phyloP scores from a whole-genome alignment of 2,888 invertebrate species.

The Oligia strigilis region DNA sequence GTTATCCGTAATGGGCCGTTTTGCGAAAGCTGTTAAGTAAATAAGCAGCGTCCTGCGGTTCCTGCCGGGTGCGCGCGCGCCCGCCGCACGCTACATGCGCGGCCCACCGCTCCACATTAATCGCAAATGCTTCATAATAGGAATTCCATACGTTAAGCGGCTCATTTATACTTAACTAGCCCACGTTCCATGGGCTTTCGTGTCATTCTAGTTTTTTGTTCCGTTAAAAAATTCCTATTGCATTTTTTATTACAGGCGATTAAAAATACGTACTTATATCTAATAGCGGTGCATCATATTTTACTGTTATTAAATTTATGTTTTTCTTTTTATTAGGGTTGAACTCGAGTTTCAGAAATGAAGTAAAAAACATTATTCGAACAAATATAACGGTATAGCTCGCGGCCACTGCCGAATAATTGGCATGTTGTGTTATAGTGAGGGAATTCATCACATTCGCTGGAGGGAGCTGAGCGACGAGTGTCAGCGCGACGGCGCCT shows the following conservation, averaged over 20 bases:
- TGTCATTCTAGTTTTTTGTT: slow-evolving; percentile 67
- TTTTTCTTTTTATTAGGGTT: slow-evolving; percentile 23
- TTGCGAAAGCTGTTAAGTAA: slow-evolving; percentile 90
- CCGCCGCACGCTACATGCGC: slow-evolving; percentile 56
- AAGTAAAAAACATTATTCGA: neutral
- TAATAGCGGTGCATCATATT: slow-evolving; percentile 49
- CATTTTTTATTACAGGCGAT: slow-evolving; percentile 48
- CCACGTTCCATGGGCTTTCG: slow-evolving; percentile 66
- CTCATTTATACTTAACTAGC: slow-evolving; percentile 72
- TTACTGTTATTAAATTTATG: slow-evolving; percentile 44
- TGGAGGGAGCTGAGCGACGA: slow-evolving; percentile 53
- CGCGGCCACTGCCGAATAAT: slow-evolving; percentile 42
- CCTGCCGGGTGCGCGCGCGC: slow-evolving; percentile 81
- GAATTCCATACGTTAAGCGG: slow-evolving; percentile 77
- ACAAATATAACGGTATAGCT: slow-evolving; percentile 28
- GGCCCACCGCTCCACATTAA: slow-evolving; percentile 62
- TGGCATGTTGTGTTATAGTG: slow-evolving; percentile 30
- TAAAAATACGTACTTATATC: slow-evolving; percentile 42
- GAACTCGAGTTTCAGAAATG: slow-evolving; percentile 20
- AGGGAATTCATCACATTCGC: slow-evolving; percentile 56
- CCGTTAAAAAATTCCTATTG: slow-evolving; percentile 55
- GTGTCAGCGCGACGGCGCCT: slow-evolving; percentile 46
- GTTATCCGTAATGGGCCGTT: slow-evolving; percentile 90
- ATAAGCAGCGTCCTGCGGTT: slow-evolving; percentile 88
- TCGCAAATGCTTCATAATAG: slow-evolving; percentile 77